phyloP scores from a whole-genome alignment of 1,140 invertebrate genomes.

The Polyergus mexicanus region DNA sequence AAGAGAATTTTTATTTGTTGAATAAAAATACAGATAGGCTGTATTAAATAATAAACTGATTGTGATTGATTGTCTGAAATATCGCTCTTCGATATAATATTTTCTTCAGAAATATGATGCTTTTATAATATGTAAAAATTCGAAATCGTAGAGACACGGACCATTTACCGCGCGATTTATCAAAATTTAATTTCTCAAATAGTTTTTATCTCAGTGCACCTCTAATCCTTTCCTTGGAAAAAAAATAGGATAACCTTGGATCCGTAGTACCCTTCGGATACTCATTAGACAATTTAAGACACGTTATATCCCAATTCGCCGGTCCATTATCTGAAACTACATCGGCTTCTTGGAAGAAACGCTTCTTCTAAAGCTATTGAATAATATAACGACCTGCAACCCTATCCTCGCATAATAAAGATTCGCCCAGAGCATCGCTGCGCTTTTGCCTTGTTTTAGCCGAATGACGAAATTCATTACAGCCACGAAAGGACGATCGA shows the following conservation, averaged over 20 bases:
- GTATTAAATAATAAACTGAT: neutral
- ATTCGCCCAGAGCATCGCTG: constrained; percentile 71
- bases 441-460: constrained; percentile 76
- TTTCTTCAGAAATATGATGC: neutral
- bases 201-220: constrained; percentile 39
- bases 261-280: constrained; percentile 80
- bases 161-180: neutral
- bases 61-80: neutral
- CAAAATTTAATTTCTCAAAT: constrained; percentile 6
- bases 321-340: constrained; percentile 82
- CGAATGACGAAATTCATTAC: constrained; percentile 72
- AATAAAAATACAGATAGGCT: neutral
- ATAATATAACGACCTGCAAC: constrained; percentile 79
- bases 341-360: constrained; percentile 81
- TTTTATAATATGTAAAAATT: neutral
- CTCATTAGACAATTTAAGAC: constrained; percentile 86
- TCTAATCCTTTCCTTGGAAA: constrained; percentile 72
- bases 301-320: constrained; percentile 85
- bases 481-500: constrained; percentile 65
- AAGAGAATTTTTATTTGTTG: too few relatives aligned
- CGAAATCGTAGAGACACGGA: neutral
- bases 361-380: constrained; percentile 75
- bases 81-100: neutral
- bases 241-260: constrained; percentile 78
- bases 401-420: constrained; percentile 78